Conservation (phyloP, 2,888 invertebrate genomes). For the Leptura quadrifasciata region DNA sequence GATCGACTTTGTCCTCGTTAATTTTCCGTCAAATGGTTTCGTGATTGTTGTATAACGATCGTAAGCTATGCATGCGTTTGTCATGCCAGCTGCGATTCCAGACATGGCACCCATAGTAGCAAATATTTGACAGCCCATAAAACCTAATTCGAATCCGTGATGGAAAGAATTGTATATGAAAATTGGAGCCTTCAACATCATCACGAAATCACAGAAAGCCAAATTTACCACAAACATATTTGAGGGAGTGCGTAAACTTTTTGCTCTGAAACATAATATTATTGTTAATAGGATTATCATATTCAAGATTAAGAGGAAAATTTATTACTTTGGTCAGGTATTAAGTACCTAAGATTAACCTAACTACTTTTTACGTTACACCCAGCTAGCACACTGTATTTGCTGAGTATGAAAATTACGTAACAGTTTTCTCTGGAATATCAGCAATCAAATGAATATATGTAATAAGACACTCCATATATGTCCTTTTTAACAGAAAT, state of each 20-base stretch:
- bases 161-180: conserved; percentile 90
- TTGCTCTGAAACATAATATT: conserved; percentile 76
- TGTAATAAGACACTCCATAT: too few species aligned
- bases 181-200: conserved; percentile 91
- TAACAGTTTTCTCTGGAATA: too few species aligned
- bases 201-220: conserved; percentile 88
- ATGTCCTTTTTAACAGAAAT: too few species aligned
- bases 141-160: conserved; percentile 85
- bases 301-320: too few species aligned
- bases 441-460: too few species aligned
- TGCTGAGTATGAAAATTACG: too few species aligned
- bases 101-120: conserved; percentile 85
- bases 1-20: conserved; percentile 87
- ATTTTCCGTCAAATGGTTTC: conserved; percentile 87
- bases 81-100: conserved; percentile 87
- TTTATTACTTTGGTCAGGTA: too few species aligned
- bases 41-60: conserved; percentile 89
- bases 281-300: too few species aligned
- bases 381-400: too few species aligned
- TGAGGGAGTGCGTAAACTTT: conserved; percentile 85
- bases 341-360: too few species aligned
- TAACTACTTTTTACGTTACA: too few species aligned
- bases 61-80: conserved; percentile 90
- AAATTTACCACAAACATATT: conserved; percentile 90
- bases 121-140: conserved; percentile 86